phyloP scores from a whole-genome alignment of 2,888 invertebrate species.

The Tenthredo amoena region DNA sequence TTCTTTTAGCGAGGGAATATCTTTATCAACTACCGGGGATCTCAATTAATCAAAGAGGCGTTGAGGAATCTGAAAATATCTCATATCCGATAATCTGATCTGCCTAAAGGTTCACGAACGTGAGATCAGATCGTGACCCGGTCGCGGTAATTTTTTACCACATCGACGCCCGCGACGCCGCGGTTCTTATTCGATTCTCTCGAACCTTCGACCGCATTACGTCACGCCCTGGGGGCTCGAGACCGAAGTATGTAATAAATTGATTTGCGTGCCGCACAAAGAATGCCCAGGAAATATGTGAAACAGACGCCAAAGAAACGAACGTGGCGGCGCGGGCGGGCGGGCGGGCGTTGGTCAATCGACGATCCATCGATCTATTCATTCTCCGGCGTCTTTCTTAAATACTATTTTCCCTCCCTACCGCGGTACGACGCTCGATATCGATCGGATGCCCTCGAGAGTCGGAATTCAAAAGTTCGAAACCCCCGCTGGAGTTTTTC shows the following conservation, averaged over 20 bases:
- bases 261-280: conserved; percentile 31
- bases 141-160: conserved; percentile 32
- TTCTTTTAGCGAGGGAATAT: background rate
- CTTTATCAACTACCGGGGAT: conserved; percentile 30
- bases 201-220: conserved; percentile 34
- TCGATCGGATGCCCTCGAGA: conserved; percentile 25
- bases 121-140: conserved; percentile 45
- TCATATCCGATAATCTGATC: conserved; percentile 27
- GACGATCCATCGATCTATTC: conserved; percentile 20
- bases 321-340: background rate
- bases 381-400: background rate
- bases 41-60: conserved; percentile 30
- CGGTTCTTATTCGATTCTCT: conserved; percentile 30
- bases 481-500: background rate
- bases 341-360: conserved; percentile 28
- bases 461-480: conserved; percentile 5
- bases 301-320: background rate
- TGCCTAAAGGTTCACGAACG: conserved; percentile 19
- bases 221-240: conserved; percentile 40
- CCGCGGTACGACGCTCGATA: conserved; percentile 5
- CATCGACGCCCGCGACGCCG: background rate
- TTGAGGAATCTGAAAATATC: background rate
- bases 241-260: conserved; percentile 24
- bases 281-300: background rate
- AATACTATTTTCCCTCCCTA: background rate